Evolutionary conservation across 1,140 invertebrate genomes (phyloP).

Genomic region (Nomia melanderi): DNA sequence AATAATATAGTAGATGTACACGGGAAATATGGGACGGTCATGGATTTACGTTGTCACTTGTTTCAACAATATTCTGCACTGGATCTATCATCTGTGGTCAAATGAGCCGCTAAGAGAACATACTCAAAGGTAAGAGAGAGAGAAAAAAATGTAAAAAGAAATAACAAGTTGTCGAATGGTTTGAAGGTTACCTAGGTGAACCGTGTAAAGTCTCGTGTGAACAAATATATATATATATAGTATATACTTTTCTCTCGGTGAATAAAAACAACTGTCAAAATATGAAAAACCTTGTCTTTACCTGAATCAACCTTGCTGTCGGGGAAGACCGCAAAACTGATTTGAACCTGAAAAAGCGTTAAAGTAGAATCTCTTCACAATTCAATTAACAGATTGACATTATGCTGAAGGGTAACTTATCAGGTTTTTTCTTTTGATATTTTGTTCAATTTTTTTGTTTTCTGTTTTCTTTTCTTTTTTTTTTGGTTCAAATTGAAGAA

Average conservation of each 20-base stretch:
- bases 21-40: neutral
- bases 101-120: neutral
- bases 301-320: slow-evolving; percentile 79
- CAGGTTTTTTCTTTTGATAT: slow-evolving; percentile 23
- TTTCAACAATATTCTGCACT: neutral
- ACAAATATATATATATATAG: too few relatives aligned
- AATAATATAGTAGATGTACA: neutral
- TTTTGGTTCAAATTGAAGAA: slow-evolving; percentile 24
- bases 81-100: neutral
- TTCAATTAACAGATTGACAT: slow-evolving; percentile 51
- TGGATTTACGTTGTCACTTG: neutral
- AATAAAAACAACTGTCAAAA: slow-evolving; percentile 62
- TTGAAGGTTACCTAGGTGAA: slow-evolving; percentile 18
- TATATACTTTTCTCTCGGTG: slow-evolving; percentile 73
- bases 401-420: slow-evolving; percentile 42
- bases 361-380: slow-evolving; percentile 71
- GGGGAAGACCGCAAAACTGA: slow-evolving; percentile 78
- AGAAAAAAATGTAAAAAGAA: too few relatives aligned
- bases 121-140: too few relatives aligned
- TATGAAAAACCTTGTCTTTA: slow-evolving; percentile 74
- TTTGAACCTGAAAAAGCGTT: slow-evolving; percentile 79
- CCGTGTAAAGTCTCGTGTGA: slow-evolving; percentile 3
- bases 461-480: neutral
- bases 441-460: slow-evolving; percentile 20
- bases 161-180: neutral